Evolutionary conservation across 2,888 invertebrate species (phyloP), one percentile per base, ranked within the genome.

Genomic region (Dicyrtomina minuta): DNA sequence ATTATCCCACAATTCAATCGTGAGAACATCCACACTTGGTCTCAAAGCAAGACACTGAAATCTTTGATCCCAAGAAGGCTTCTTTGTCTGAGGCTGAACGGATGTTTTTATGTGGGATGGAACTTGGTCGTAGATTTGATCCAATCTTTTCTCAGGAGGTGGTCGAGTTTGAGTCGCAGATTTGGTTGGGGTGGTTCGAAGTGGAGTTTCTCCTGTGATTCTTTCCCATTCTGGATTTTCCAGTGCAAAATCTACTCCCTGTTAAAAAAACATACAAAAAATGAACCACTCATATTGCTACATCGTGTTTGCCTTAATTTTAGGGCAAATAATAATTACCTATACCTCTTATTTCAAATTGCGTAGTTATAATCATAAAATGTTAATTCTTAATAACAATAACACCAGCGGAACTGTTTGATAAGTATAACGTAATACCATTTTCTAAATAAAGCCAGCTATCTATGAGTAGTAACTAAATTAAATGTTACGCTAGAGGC

Each of bases 21-120:
- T 71, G 4, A 77, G 66, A 1, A 67, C 68, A 43, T 77, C 77
- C 15, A 72, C 66, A n/a, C 71, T 70, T 2, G 77, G 76, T n/a
- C 73, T 51, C 2, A 76, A 46, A 20, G 72, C 65, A 22, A 77
- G 49, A 58, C 72, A 72, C 66, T 77, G 77, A 55, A 77, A 77
- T 24, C 74, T 39, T 53, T 77, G 74, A 39, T 76, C 74, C 77
- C 77, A 77, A 13, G 58, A 64, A 3, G 77, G 77, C 51, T 68
- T 62, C 12, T 46, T 49, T n/a, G 72, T 70, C 33, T 70, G 68
- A 12, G 53, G 64, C 53, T 71, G 67, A 2, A 77, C 56, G 6
- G 61, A 53, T 0, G 77, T 77, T 64, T 72, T 75, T 26, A 74
- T 70, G 33, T 49, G 66, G 3, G 41, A 22, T 13, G 72, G 74